Percentiles rank a stretch among this genome's conserved stretches.
Evolutionary conservation across 2,888 invertebrate genomes (phyloP).

Genomic region (Dorcus hopei): DNA sequence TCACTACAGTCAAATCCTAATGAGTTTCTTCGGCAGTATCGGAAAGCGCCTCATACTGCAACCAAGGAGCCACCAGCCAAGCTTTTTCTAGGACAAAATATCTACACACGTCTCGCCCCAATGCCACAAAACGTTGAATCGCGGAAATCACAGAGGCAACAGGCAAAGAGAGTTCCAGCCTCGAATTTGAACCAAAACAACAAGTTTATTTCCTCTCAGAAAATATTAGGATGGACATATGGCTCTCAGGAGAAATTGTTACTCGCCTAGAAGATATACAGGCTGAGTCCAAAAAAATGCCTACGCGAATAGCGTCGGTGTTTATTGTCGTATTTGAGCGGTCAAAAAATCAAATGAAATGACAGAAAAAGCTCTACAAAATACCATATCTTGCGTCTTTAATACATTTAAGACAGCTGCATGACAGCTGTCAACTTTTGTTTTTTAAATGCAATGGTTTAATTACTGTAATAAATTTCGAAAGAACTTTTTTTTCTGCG

Average conservation of each 20-base stretch:
- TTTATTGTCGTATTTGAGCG: no score
- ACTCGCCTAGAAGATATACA: neutral
- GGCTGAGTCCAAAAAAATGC: no score
- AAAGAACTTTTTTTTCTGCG: no score
- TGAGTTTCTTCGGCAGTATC: neutral
- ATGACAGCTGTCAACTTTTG: no score
- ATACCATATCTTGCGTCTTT: no score
- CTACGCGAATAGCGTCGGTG: no score
- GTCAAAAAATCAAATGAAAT: no score
- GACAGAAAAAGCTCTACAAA: no score
- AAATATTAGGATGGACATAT: neutral
- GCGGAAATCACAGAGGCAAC: neutral
- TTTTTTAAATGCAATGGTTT: no score
- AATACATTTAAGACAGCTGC: no score
- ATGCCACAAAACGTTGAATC: neutral
- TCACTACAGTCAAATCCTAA: neutral
- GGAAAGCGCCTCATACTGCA: neutral
- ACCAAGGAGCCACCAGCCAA: neutral
- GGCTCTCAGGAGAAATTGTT: neutral
- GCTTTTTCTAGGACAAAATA: neutral
- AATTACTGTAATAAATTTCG: no score
- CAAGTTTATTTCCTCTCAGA: no score
- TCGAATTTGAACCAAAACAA: neutral
- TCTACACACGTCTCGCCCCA: neutral
- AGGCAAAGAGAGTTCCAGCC: neutral